phyloP scores from a whole-genome alignment of 1,140 invertebrate species.

The Megathymus violae region DNA sequence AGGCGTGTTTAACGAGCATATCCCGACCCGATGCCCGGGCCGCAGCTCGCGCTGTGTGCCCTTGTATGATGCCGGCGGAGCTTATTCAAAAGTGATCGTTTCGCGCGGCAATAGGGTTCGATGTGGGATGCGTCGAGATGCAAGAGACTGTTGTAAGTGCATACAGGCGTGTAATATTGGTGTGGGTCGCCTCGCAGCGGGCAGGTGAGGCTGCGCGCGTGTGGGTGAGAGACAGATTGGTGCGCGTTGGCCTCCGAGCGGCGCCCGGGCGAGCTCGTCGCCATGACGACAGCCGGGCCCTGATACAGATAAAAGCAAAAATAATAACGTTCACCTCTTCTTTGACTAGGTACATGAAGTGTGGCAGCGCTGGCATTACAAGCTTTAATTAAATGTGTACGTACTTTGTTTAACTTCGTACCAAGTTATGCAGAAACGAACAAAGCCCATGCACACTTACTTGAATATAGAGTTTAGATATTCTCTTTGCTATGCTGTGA shows the following conservation, averaged over 20 bases:
- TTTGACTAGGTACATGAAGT: slow-evolving; percentile 11
- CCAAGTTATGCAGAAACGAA: neutral
- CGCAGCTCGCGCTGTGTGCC: slow-evolving; percentile 41
- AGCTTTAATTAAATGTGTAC: slow-evolving; percentile 8
- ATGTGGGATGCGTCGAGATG: slow-evolving; percentile 37
- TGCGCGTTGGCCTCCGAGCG: slow-evolving; percentile 53
- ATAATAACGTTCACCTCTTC: slow-evolving; percentile 13
- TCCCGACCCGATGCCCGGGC: slow-evolving; percentile 57
- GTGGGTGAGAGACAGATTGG: slow-evolving; percentile 67
- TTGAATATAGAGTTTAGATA: no score
- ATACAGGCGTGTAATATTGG: slow-evolving; percentile 57
- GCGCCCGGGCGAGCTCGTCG: slow-evolving; percentile 63
- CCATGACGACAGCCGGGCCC: slow-evolving; percentile 63
- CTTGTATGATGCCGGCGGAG: slow-evolving; percentile 1
- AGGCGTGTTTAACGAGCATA: slow-evolving; percentile 63
- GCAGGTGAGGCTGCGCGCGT: slow-evolving; percentile 45
- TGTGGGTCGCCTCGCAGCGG: slow-evolving; percentile 44
- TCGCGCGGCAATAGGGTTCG: slow-evolving; percentile 48
- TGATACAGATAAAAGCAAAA: slow-evolving; percentile 63
- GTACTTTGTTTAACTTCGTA: neutral
- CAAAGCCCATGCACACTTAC: no score
- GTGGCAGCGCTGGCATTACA: neutral
- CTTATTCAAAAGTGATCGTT: slow-evolving; percentile 48
- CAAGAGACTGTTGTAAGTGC: slow-evolving; percentile 56
- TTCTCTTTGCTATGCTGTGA: no score